Evolutionary conservation across 92 coral and sea anemone species (phyloP).

Genomic region (Zoanthus sociatus): DNA sequence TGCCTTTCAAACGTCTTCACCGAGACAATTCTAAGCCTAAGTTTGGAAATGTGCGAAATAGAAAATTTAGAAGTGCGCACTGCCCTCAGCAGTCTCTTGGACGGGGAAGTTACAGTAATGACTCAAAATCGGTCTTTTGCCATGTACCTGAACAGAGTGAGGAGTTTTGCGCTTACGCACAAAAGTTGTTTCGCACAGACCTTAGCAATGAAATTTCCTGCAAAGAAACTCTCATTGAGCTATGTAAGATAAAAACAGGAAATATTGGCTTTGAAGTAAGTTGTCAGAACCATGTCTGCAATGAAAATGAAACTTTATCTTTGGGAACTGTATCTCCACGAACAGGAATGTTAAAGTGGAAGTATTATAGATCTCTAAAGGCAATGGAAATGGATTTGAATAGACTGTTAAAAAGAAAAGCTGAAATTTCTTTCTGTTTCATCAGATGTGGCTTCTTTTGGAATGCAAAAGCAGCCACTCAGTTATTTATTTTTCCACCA

Average conservation of each 20-base stretch:
- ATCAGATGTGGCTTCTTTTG: too few relatives aligned
- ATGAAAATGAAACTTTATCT: conserved; percentile 46
- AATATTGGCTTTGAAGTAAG: conserved; percentile 7
- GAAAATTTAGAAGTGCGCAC: too few relatives aligned
- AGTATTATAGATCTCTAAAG: background rate
- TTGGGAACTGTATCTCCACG: conserved; percentile 53
- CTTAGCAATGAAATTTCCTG: background rate
- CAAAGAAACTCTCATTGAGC: conserved; percentile 30
- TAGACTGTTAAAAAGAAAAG: too few relatives aligned
- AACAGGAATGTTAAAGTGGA: conserved; percentile 50
- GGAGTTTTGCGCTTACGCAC: conserved; percentile 45
- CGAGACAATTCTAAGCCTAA: too few relatives aligned
- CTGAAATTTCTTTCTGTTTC: too few relatives aligned
- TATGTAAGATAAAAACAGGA: conserved; percentile 41
- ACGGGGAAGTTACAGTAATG: too few relatives aligned
- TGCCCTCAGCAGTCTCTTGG: background rate
- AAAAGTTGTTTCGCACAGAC: conserved; percentile 36
- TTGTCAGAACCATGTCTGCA: conserved; percentile 62
- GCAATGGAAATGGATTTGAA: too few relatives aligned
- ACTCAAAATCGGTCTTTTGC: conserved; percentile 21
- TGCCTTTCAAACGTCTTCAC: too few relatives aligned
- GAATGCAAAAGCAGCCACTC: conserved; percentile 50
- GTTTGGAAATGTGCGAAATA: too few relatives aligned
- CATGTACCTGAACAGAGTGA: conserved; percentile 39
- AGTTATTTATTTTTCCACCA: conserved; percentile 51